A percentile compares a stretch with the other conserved stretches of the same genome.
Evolutionary conservation across 1,140 invertebrate species (phyloP).

Genomic region (Polypedilum pembai): DNA sequence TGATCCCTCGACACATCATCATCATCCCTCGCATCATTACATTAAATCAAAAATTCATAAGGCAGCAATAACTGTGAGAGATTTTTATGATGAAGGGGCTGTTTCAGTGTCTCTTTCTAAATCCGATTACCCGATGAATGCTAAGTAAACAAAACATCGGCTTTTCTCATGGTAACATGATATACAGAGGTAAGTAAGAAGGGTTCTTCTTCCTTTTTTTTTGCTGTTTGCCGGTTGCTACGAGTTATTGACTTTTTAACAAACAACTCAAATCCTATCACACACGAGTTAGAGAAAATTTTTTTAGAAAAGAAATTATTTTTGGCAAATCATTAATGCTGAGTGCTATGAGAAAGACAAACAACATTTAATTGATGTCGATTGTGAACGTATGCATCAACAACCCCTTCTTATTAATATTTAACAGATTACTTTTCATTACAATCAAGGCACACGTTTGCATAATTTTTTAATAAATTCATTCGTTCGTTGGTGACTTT

Average conservation of each 20-base stretch:
- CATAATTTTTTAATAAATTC: conserved; percentile 8
- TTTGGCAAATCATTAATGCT: not conserved
- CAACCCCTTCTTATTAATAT: no score
- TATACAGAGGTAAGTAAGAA: not conserved
- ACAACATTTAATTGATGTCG: not conserved
- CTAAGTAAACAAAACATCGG: conserved; percentile 12
- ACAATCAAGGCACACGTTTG: not conserved
- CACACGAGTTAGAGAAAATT: not conserved
- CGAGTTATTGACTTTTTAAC: not conserved
- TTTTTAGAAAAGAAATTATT: conserved; percentile 13
- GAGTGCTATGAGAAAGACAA: conserved; percentile 4
- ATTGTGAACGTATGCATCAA: not conserved
- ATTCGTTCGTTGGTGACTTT: not conserved
- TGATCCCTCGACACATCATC: conserved; percentile 1
- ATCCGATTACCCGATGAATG: conserved; percentile 10
- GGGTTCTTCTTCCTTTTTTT: not conserved
- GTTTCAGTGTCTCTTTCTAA: not conserved
- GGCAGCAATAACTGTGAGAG: not conserved
- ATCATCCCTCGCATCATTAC: not conserved
- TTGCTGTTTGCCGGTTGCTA: not conserved
- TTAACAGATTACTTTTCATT: no score
- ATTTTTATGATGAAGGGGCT: conserved; percentile 11
- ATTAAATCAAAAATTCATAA: not conserved
- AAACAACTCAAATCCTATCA: no score
- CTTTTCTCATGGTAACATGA: conserved; percentile 16